Conservation (phyloP, 2,113 vertebrate species). For the Daphoenositta chrysoptera region DNA sequence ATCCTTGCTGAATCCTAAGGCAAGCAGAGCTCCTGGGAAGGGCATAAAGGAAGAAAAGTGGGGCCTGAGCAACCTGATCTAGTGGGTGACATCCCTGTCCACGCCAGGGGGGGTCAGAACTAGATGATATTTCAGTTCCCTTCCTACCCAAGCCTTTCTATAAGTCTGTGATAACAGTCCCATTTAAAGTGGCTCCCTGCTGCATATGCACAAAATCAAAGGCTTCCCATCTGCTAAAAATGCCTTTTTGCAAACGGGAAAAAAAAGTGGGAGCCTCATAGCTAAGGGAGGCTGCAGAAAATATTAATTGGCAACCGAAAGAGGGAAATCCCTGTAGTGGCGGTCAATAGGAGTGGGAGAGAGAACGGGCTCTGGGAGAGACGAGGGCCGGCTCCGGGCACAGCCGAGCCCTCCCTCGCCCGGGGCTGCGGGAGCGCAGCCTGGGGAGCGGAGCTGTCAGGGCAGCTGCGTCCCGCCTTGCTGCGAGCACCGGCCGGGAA, state of each 20-base stretch:
- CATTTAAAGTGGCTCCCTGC: not conserved
- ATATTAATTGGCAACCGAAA: not conserved
- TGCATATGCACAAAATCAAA: not conserved
- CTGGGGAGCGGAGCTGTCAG: not conserved
- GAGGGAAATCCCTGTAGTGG: rapidly evolving
- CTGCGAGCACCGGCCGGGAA: not conserved
- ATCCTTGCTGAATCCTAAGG: not conserved
- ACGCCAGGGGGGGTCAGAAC: not conserved
- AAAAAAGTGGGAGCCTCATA: not conserved
- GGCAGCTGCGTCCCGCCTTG: not conserved
- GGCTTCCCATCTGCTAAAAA: not conserved
- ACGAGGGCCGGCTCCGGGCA: not conserved
- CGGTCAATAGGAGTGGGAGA: rapidly evolving
- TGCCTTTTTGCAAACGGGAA: not conserved
- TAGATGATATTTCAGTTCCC: not conserved
- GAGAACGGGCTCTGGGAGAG: rapidly evolving
- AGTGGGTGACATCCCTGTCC: not conserved
- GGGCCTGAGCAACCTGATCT: not conserved
- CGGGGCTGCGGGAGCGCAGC: not conserved
- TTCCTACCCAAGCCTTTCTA: not conserved
- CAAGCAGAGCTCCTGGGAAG: not conserved
- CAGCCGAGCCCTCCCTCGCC: not conserved
- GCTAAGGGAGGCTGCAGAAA: not conserved
- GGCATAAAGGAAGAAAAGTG: not conserved
- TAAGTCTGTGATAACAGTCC: not conserved